Evolutionary conservation across 2,888 invertebrate genomes (phyloP), one percentile per base, ranked within the genome.

Genomic region (Hypsopygia costalis): DNA sequence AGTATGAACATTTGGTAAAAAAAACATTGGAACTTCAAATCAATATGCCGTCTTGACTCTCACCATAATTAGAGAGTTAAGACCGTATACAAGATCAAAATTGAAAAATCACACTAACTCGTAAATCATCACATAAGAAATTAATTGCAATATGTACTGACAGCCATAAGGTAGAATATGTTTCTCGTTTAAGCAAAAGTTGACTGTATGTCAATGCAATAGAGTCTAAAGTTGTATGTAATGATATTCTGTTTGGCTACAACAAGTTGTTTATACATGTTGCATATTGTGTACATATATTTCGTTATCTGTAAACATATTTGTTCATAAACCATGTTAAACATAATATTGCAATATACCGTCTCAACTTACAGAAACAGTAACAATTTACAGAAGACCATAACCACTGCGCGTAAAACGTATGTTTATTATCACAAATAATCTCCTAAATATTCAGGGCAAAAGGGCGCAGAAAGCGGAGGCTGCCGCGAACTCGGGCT

Each of bases 401-500:
- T 12, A 32, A 32, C 12, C 32, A 27, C 27, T 11, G 12, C 25
- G 29, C 20, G 16, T 22, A n/a, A 11, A 36, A 10, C 47, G 41
- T 50, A 41, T 44, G 51, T 41, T 46, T 46, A 41, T 45, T 52
- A 49, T 48, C 46, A 51, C 47, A 53, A 53, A 52, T 53, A 48
- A 52, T 51, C 52, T 47, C 40, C 43, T 60, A 45, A 56, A 52
- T 57, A 55, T 56, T 60, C 54, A 62, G 57, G 58, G 55, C n/a
- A 50, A 44, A 62, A 67, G 55, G 62, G 61, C 57, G 63, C 49
- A 47, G 61, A 62, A 69, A 67, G 53, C 59, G 67, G 65, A 76
- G 64, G 66, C 69, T 61, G 47, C 52, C 59, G 54, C 47, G 63
- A 66, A 69, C 68, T 68, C 58, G 55, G 58, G 53, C 64, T 61